Evolutionary conservation across 2,797 vertebrate genomes (phyloP).

Genomic region (Allobates femoralis): DNA sequence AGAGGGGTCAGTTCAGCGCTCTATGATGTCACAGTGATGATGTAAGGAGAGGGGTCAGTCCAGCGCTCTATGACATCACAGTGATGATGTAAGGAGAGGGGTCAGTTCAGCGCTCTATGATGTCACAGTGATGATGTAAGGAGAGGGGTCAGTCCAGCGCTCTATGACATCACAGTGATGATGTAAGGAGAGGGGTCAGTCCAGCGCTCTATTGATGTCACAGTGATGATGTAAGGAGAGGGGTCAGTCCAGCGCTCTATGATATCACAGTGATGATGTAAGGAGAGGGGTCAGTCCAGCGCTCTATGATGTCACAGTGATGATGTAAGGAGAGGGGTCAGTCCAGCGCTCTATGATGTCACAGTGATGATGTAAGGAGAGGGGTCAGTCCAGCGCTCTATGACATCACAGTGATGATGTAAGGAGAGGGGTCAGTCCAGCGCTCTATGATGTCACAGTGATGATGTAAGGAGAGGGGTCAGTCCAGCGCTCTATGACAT

Average conservation of each 20-base stretch:
- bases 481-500: not conserved
- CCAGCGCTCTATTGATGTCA: not conserved
- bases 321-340: constrained; percentile 23
- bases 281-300: no score
- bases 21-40: no score
- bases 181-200: not conserved
- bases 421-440: not conserved
- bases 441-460: not conserved
- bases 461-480: not conserved
- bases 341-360: not conserved
- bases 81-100: no score
- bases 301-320: not conserved
- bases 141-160: no score
- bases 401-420: not conserved
- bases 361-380: not conserved
- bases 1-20: no score
- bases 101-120: no score
- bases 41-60: no score
- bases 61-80: no score
- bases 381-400: not conserved
- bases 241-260: no score
- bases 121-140: no score
- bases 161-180: no score
- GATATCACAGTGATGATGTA: no score
- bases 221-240: not conserved